These are phyloP conservation scores for Heliconius hermathena DNA, from an alignment of 1,140 invertebrate species.

Conservation along the genomic window DNA sequence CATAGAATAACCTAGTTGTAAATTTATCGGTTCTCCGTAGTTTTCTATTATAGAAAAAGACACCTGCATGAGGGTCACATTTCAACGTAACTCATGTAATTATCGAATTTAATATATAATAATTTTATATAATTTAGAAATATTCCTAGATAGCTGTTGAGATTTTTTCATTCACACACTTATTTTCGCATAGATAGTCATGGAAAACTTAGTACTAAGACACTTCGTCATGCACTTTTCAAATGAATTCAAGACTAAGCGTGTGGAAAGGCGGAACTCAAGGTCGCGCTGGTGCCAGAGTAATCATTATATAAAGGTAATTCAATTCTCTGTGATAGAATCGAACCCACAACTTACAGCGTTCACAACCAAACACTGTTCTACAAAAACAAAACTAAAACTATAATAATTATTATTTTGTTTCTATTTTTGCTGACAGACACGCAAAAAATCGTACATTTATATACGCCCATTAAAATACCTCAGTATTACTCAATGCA, in stretches of 20 bases:
- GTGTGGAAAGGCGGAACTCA: too few species aligned
- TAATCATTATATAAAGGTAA: too few species aligned
- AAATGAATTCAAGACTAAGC: too few species aligned
- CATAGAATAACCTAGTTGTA: slow-evolving; percentile 7
- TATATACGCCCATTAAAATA: background rate
- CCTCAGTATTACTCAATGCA: background rate
- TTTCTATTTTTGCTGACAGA: background rate
- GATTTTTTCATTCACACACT: too few species aligned
- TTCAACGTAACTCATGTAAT: background rate
- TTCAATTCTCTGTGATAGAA: too few species aligned
- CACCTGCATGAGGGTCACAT: slow-evolving; percentile 1
- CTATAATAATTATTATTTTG: background rate
- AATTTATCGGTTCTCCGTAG: background rate
- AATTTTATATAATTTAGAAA: background rate
- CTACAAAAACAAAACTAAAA: background rate
- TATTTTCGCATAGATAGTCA: too few species aligned
- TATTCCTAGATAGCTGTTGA: background rate
- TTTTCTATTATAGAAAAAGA: slow-evolving; percentile 1
- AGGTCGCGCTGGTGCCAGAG: too few species aligned
- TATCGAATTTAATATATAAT: background rate
- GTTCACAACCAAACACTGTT: too few species aligned
- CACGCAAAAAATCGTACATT: background rate
- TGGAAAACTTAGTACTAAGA: too few species aligned
- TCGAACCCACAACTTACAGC: too few species aligned
- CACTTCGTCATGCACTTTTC: too few species aligned